A percentile compares a stretch with the other conserved stretches of the same genome.
Evolutionary conservation across 2,888 invertebrate species (phyloP).

Genomic region (Zhengitettix transpicula): DNA sequence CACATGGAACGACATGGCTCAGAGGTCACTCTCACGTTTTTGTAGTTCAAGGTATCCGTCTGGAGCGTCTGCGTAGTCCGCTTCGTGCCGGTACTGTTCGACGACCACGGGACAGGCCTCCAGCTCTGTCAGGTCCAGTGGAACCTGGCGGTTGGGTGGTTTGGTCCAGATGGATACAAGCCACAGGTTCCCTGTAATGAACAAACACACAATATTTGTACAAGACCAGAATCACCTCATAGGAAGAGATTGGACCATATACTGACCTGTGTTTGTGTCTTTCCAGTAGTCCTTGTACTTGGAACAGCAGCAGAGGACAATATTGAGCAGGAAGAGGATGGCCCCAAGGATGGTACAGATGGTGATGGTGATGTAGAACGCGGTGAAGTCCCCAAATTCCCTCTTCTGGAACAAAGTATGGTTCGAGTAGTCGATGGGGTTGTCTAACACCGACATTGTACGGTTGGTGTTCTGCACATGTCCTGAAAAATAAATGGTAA

Average conservation of each 20-base stretch:
- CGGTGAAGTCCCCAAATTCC: slow-evolving; percentile 58
- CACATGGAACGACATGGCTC: slow-evolving; percentile 47
- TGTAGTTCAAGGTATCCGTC: slow-evolving; percentile 39
- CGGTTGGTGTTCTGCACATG: too few relatives aligned
- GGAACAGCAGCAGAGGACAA: slow-evolving; percentile 67
- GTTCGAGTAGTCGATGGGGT: too few relatives aligned
- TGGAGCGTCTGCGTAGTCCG: slow-evolving; percentile 22
- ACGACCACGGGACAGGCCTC: slow-evolving; percentile 23
- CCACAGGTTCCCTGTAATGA: slow-evolving; percentile 57
- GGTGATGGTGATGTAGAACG: slow-evolving; percentile 67
- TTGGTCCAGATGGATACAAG: slow-evolving; percentile 69
- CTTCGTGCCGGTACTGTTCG: slow-evolving; percentile 15
- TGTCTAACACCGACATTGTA: too few relatives aligned
- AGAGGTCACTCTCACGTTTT: slow-evolving; percentile 69
- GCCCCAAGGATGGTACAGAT: slow-evolving; percentile 57
- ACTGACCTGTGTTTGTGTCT: slow-evolving; percentile 57
- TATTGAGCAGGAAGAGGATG: slow-evolving; percentile 54
- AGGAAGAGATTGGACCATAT: not conserved
- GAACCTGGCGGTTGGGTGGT: slow-evolving; percentile 66
- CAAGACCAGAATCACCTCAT: not conserved
- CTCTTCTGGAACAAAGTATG: slow-evolving; percentile 3
- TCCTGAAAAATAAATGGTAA: too few relatives aligned
- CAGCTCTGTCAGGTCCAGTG: slow-evolving; percentile 61
- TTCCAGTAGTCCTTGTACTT: slow-evolving; percentile 67
- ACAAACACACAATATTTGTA: not conserved